Base-by-base conservation (phyloP, 1,140 invertebrate species). In the Pogonomyrmex californicus region DNA sequence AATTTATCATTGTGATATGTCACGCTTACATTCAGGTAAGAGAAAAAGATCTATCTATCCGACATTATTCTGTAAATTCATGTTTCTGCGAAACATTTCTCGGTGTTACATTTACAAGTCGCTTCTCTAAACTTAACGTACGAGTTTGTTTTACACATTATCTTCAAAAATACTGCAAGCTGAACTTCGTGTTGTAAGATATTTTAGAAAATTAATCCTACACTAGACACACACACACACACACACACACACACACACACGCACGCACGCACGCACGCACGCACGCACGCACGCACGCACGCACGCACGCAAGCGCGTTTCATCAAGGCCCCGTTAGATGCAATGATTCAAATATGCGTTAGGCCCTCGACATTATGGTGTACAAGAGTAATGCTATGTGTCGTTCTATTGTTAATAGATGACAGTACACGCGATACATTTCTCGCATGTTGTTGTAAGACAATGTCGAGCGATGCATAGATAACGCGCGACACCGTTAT, bases 401-500 rank as follows among this genome's bases (percentile, higher is more conserved):
- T 56, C 60, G 36, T 44, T 23, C 60, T 33, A 82, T 88, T 81
- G 82, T 88, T 78, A 44, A 9, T 62, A 33, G 47, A 63, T 68
- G 65, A 75, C 38, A 14, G 2, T 41, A 65, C 62, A 56, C 44
- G 30, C 12, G 30, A 56, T 77, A 78, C 38, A 51, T 56, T 44
- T 62, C 47, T 78, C 49, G 9, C 70, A 33, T 54, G 82, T 86
- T 23, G 60, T 66, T 44, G 75, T 70, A 71, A 87, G 77, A 90
- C 88, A 87, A 90, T 87, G 86, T 82, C 86, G 47, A 65, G 23
- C 66, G 86, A 60, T 56, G 79, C 70, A 86, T 83, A 88, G 86
- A 66, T 66, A 86, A 85, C 54, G 82, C n/a, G 33, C 58, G 14
- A 81, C 41, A 71, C 88, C 91, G 89, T 90, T 90, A 90, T 71